These are phyloP conservation scores for Ophiodon elongatus DNA, from an alignment of 2,113 vertebrate species.

Conservation along the genomic window DNA sequence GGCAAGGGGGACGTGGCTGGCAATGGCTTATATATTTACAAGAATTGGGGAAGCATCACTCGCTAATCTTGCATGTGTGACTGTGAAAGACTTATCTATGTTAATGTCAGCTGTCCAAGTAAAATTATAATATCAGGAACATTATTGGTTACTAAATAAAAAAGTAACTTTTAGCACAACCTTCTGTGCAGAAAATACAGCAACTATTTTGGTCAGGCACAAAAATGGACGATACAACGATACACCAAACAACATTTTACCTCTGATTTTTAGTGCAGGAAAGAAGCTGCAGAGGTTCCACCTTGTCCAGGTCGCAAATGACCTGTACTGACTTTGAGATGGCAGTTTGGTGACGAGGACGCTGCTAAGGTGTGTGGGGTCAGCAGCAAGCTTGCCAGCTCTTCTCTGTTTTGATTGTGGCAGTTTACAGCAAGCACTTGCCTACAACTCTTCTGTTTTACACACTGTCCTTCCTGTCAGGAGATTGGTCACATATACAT, in stretches of 20 bases:
- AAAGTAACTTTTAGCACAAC: not conserved
- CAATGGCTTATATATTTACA: not conserved
- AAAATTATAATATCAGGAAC: not conserved
- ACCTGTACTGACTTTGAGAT: conserved; percentile 35
- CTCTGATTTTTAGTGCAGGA: not conserved
- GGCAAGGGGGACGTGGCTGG: not conserved
- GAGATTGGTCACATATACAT: not conserved
- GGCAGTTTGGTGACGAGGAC: conserved; percentile 25
- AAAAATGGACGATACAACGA: not conserved
- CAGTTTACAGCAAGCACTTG: conserved; percentile 31
- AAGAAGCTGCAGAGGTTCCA: conserved; percentile 27
- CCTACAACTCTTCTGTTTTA: not conserved
- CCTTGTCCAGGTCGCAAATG: conserved; percentile 12
- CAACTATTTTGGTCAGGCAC: not conserved
- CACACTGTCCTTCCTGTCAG: conserved; percentile 13
- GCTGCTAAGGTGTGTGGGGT: conserved; percentile 25
- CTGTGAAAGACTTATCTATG: not conserved
- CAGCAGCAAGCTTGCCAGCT: conserved; percentile 34
- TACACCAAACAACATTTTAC: not conserved
- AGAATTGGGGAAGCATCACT: not conserved
- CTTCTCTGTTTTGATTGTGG: conserved; percentile 47
- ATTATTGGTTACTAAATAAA: not conserved
- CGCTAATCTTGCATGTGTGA: not conserved
- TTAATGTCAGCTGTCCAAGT: not conserved
- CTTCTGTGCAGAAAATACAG: not conserved